Base-by-base conservation (phyloP, 2,888 invertebrate species). In the Prosopocoilus inquinatus region DNA sequence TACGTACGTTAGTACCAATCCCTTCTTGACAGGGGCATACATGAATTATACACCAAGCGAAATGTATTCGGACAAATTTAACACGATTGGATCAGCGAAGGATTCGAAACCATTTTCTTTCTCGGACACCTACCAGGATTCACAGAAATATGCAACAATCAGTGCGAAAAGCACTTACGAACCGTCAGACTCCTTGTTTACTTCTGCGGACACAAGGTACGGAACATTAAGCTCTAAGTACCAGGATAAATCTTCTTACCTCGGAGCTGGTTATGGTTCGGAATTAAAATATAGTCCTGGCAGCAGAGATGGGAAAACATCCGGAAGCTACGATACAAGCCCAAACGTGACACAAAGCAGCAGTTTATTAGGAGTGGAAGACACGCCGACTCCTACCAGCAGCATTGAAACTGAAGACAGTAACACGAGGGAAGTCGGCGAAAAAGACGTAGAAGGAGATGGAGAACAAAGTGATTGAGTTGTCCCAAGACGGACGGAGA, bases 351-450 rank as follows among this genome's bases (percentile, higher is more conserved):
- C 65, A 4, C 71, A 71, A 51, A 63, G 59, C 48, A 62, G 53
- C 3, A 66, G 68, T 45, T 64, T 73, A 61, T 56, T 75, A 55
- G 70, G 71, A 35, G 76, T 76, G 13, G 76, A 77, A 58, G 82
- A 82, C 53, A 81, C 81, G 35, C 78, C 81, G 28, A 83, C 83
- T 1, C 82, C 83, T 3, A 82, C 83, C 1, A 82, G 82, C 67
- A 82, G 82, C 66, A 81, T 82, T 58, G 82, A 82, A 70, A 82
- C 82, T 1, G 83, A 83, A 63, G 83, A 82, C 60, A 82, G 82
- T 52, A 79, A 77, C 58, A 78, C 80, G 35, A 73, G 78, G 39
- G 81, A 82, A 62, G 81, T 81, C 45, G 80, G 79, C 13, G 82
- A 83, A 61, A 77, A 79, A 54, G 82, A 81, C 58, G 80, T 79